Percentiles rank a stretch among this genome's conserved stretches.
These are phyloP conservation scores for Megalops atlanticus DNA, from an alignment of 2,113 vertebrate species.

Conservation along the genomic window DNA sequence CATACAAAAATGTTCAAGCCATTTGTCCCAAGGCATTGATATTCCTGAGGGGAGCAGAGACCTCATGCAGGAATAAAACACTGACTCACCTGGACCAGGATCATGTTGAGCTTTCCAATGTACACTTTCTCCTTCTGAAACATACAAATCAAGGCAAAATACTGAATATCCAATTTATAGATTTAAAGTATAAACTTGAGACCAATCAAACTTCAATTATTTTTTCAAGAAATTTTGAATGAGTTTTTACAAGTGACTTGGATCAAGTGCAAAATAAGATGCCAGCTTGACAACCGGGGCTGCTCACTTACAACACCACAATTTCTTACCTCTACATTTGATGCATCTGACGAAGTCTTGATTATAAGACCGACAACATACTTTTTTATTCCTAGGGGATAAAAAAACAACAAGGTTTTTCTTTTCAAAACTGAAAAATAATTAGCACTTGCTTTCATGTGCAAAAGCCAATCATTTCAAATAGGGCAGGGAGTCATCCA, in stretches of 20 bases:
- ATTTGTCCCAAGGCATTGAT: too few relatives aligned
- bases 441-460: not conserved
- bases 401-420: not conserved
- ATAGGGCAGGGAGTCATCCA: not conserved
- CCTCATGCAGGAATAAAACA: not conserved
- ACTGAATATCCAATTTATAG: not conserved
- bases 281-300: not conserved
- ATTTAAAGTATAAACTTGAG: too few relatives aligned
- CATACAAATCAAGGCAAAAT: not conserved
- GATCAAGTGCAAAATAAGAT: too few relatives aligned
- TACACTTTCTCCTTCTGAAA: constrained; percentile 93
- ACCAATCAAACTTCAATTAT: too few relatives aligned
- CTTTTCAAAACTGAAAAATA: not conserved
- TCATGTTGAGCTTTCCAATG: constrained; percentile 97
- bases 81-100: constrained; percentile 88
- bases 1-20: too few relatives aligned
- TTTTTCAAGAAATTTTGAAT: too few relatives aligned
- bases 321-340: constrained; percentile 85
- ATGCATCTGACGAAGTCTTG: constrained; percentile 92
- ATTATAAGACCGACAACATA: constrained; percentile 96
- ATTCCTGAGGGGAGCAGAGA: too few relatives aligned
- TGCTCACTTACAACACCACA: constrained; percentile 20
- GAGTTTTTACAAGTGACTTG: too few relatives aligned
- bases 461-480: not conserved
- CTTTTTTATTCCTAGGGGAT: constrained; percentile 90